phyloP scores from a whole-genome alignment of 2,888 invertebrate genomes.

The Lymantria monacha region DNA sequence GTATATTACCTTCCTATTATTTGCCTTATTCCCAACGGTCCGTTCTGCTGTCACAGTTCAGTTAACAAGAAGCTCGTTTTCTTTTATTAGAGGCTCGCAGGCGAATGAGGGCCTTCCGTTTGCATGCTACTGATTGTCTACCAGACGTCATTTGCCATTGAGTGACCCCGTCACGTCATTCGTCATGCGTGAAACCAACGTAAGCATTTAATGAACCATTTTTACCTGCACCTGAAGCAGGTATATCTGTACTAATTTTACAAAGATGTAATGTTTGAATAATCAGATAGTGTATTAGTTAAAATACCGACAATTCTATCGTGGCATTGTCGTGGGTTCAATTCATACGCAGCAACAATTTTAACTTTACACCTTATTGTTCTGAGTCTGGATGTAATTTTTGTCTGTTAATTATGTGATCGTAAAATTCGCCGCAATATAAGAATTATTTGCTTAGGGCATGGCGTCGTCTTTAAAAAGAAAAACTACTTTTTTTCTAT shows the following conservation, averaged over 20 bases:
- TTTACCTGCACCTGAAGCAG: conserved; percentile 9
- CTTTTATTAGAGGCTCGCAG: conserved; percentile 43
- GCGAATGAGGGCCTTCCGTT: conserved; percentile 47
- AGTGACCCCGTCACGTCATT: conserved; percentile 39
- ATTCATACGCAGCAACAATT: too few relatives aligned
- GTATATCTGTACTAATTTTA: background rate
- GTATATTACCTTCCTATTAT: background rate
- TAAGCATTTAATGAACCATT: conserved; percentile 5
- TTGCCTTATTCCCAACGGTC: conserved; percentile 44
- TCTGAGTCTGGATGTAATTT: too few relatives aligned
- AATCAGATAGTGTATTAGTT: too few relatives aligned
- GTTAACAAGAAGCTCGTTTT: conserved; percentile 53
- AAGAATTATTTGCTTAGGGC: too few relatives aligned
- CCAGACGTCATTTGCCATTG: conserved; percentile 35
- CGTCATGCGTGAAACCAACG: conserved; percentile 29
- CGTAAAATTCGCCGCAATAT: too few relatives aligned
- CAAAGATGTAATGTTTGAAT: too few relatives aligned
- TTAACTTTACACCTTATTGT: too few relatives aligned
- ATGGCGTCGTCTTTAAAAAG: too few relatives aligned
- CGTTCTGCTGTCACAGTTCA: conserved; percentile 49
- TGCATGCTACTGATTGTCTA: conserved; percentile 50
- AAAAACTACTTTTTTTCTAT: too few relatives aligned
- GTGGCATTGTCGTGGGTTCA: too few relatives aligned
- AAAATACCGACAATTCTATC: too few relatives aligned
- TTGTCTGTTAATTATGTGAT: too few relatives aligned